phyloP scores from a whole-genome alignment of 2,888 invertebrate species.

The Ashinkailepas kermadecensis region DNA sequence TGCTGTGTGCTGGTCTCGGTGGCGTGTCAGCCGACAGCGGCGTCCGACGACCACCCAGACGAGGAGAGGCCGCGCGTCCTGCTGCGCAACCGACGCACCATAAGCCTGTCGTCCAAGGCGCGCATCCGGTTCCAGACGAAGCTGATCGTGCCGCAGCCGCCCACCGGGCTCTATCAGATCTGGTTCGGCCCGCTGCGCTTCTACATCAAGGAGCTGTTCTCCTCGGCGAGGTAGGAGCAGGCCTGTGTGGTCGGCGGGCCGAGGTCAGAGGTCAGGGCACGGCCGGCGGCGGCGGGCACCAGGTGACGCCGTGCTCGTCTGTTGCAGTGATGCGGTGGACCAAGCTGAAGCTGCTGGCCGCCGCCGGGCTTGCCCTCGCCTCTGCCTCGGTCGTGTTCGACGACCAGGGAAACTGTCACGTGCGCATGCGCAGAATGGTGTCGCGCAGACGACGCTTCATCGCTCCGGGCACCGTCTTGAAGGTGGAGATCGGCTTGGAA shows the following conservation, averaged over 20 bases:
- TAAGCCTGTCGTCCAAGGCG: conserved; percentile 20
- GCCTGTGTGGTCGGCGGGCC: not conserved
- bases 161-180: conserved; percentile 25
- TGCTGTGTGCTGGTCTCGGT: not conserved
- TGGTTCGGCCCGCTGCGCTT: conserved; percentile 26
- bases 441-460: conserved; percentile 25
- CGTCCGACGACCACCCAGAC: not conserved
- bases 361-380: not conserved
- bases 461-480: conserved; percentile 26
- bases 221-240: not conserved
- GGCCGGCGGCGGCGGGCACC: not conserved
- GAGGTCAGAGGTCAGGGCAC: not conserved
- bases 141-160: conserved; percentile 25
- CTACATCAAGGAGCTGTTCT: conserved; percentile 25
- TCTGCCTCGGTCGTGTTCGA: not conserved
- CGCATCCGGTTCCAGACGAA: conserved; percentile 23
- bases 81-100: conserved; percentile 17
- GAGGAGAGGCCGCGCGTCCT: not conserved
- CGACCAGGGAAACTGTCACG: not conserved
- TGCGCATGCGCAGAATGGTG: not conserved
- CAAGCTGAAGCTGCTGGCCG: not conserved
- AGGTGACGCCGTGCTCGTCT: not conserved
- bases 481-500: conserved; percentile 24
- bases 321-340: conserved; percentile 6
- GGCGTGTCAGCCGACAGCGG: not conserved